Conservation (phyloP, 2,797 vertebrate genomes). For the Kryptolebias ocellatus region DNA sequence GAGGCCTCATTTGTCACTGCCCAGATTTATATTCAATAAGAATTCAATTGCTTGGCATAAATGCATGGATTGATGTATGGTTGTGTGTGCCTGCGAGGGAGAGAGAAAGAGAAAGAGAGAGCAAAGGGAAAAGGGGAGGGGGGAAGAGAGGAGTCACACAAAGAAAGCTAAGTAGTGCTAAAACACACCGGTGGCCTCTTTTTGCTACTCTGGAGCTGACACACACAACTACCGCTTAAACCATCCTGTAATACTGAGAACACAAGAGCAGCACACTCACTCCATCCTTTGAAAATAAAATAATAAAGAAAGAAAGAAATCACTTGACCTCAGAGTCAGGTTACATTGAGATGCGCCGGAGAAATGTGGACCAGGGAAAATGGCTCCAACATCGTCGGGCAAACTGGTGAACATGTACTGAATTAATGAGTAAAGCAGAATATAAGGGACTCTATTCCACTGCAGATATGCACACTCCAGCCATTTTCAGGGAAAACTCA, state of each 20-base stretch:
- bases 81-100: constrained; percentile 6
- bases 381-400: not conserved
- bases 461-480: constrained; percentile 3
- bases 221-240: constrained; percentile 17
- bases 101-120: not conserved
- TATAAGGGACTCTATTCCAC: constrained; percentile 3
- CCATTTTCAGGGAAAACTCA: constrained; percentile 3
- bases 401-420: not conserved
- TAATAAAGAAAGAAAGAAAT: not conserved
- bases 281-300: constrained; percentile 4
- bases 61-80: constrained; percentile 74
- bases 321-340: constrained; percentile 5
- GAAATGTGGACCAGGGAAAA: constrained; percentile 13
- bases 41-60: constrained; percentile 80
- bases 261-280: constrained; percentile 3
- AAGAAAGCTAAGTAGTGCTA: constrained; percentile 36
- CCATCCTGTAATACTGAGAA: constrained; percentile 2
- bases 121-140: not conserved
- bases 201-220: constrained; percentile 6
- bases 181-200: constrained; percentile 29
- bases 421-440: constrained; percentile 20
- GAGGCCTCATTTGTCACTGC: constrained; percentile 69
- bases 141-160: constrained; percentile 10
- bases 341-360: constrained; percentile 12
- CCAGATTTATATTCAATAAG: constrained; percentile 77